Conservation (phyloP, 2,797 vertebrate genomes). For the Myotis pilosus region DNA sequence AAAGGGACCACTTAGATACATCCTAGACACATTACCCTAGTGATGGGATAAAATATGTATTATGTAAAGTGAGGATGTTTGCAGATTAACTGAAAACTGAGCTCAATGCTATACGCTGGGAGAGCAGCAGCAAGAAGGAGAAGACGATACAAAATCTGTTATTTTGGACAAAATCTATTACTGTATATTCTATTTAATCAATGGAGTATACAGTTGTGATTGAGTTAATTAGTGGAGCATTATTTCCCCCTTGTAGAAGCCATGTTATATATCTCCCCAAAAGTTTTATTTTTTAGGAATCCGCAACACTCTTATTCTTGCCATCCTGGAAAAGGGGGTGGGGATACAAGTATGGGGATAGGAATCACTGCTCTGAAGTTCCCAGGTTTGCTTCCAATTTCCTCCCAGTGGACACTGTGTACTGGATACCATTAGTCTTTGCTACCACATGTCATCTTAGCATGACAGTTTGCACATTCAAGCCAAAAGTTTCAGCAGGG, state of each 20-base stretch:
- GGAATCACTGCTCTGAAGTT: slow-evolving; percentile 27
- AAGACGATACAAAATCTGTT: background rate
- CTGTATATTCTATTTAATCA: background rate
- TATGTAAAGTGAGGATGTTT: background rate
- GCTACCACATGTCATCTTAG: slow-evolving; percentile 67
- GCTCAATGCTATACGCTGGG: background rate
- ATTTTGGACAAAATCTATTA: background rate
- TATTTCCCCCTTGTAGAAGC: background rate
- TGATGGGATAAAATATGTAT: background rate
- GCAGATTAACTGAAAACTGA: background rate
- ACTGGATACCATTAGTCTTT: slow-evolving; percentile 66
- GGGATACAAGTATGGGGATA: slow-evolving; percentile 8
- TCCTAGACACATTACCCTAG: background rate
- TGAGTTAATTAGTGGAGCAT: background rate
- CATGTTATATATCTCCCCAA: background rate
- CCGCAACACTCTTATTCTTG: slow-evolving; percentile 33
- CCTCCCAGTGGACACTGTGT: slow-evolving; percentile 52
- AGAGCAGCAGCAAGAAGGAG: background rate
- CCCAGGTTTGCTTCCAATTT: slow-evolving; percentile 60
- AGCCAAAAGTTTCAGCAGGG: slow-evolving; percentile 59
- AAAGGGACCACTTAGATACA: background rate
- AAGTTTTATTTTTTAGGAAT: slow-evolving; percentile 56
- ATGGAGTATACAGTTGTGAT: background rate
- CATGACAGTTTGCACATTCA: slow-evolving; percentile 54
- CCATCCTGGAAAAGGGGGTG: slow-evolving; percentile 31